Percentiles rank a stretch among this genome's conserved stretches.
Evolutionary conservation across 2,797 vertebrate species (phyloP).

Genomic region (Atherinosoma microstoma): DNA sequence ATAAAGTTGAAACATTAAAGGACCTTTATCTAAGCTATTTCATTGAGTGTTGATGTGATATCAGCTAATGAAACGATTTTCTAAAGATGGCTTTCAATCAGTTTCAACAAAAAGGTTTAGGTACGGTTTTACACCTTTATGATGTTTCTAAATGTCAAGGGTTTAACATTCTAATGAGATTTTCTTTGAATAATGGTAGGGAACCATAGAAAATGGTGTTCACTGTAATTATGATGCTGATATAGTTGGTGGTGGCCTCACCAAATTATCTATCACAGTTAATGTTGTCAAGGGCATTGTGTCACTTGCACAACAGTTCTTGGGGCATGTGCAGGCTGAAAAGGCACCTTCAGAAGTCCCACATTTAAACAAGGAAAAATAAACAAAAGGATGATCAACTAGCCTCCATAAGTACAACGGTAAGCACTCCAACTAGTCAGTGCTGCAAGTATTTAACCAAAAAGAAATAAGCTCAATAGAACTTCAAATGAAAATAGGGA

Average conservation of each 20-base stretch:
- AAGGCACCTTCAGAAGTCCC: constrained; percentile 14
- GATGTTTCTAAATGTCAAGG: constrained; percentile 49
- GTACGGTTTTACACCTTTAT: constrained; percentile 22
- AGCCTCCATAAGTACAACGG: constrained; percentile 12
- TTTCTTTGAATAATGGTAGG: constrained; percentile 29
- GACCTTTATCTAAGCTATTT: constrained; percentile 8
- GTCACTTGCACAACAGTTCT: constrained; percentile 15
- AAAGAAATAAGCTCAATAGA: constrained; percentile 35
- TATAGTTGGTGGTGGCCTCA: constrained; percentile 32
- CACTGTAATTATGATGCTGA: constrained; percentile 47
- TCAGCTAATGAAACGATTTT: constrained; percentile 29
- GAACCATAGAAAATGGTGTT: constrained; percentile 39
- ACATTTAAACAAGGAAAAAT: constrained; percentile 6
- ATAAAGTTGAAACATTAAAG: constrained; percentile 50
- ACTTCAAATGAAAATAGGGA: constrained; percentile 47
- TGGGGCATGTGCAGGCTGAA: constrained; percentile 5
- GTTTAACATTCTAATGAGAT: constrained; percentile 54
- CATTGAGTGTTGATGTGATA: constrained; percentile 19
- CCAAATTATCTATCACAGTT: constrained; percentile 47
- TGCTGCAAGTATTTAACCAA: constrained; percentile 13
- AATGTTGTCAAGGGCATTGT: constrained; percentile 34
- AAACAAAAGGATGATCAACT: constrained; percentile 32
- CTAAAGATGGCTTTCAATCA: constrained; percentile 19
- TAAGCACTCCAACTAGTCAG: constrained; percentile 24
- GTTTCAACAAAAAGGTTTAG: constrained; percentile 29